phyloP scores from a whole-genome alignment of 2,888 invertebrate genomes.

The Eurytoma californica region DNA sequence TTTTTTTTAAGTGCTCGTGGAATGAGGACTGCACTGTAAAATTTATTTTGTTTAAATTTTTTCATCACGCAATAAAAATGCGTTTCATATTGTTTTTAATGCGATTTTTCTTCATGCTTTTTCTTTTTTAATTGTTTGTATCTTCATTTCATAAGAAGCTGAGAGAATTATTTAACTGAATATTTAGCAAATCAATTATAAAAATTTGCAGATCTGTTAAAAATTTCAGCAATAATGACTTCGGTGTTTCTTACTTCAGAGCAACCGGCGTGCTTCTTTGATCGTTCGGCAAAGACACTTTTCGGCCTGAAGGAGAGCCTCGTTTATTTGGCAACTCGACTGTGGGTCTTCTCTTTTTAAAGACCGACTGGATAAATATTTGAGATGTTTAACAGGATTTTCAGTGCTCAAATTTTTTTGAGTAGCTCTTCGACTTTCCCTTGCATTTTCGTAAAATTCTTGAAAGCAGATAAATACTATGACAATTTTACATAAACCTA shows the following conservation, averaged over 20 bases:
- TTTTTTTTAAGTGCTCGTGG: too few species aligned
- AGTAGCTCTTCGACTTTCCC: conserved; percentile 26
- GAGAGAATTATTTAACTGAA: too few species aligned
- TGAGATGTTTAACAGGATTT: conserved; percentile 54
- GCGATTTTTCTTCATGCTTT: too few species aligned
- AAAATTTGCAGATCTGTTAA: not conserved
- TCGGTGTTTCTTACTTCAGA: conserved; percentile 31
- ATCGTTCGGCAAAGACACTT: conserved; percentile 42
- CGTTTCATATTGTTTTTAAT: too few species aligned
- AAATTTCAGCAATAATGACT: conserved; percentile 43
- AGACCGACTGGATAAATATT: conserved; percentile 52
- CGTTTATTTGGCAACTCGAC: conserved; percentile 47
- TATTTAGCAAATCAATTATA: too few species aligned
- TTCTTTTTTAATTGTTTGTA: too few species aligned
- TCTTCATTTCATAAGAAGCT: too few species aligned
- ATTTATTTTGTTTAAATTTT: too few species aligned
- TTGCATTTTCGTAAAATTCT: not conserved
- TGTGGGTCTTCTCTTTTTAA: conserved; percentile 32
- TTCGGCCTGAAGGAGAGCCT: conserved; percentile 9
- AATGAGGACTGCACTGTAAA: too few species aligned
- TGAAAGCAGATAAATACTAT: conserved; percentile 11
- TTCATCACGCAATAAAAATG: too few species aligned
- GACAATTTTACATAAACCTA: not conserved
- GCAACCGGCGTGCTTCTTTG: conserved; percentile 34
- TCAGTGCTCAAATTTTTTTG: conserved; percentile 41